phyloP scores from a whole-genome alignment of 2,113 vertebrate species.

The Corythaeola cristata region DNA sequence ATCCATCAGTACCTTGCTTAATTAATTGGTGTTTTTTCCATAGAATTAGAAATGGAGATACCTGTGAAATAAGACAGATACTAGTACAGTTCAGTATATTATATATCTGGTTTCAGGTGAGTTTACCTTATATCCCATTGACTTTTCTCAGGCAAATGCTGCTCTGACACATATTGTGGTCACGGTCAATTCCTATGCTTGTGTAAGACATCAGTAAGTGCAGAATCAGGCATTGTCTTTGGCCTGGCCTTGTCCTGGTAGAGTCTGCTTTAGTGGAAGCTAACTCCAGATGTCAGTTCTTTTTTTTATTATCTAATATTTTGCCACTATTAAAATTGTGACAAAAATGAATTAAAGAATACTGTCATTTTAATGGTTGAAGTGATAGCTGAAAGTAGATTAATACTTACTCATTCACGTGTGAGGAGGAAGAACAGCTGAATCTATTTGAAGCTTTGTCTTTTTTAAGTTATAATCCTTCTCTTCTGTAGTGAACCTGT shows the following conservation, averaged over 20 bases:
- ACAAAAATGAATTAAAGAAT: background rate
- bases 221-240: background rate
- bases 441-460: background rate
- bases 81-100: background rate
- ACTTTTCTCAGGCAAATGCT: background rate
- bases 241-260: background rate
- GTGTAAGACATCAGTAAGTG: background rate
- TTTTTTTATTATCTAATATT: background rate
- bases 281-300: background rate
- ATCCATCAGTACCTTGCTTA: background rate
- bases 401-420: background rate
- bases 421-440: background rate
- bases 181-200: background rate
- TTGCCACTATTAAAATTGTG: background rate
- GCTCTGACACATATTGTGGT: background rate
- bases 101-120: background rate
- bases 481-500: background rate
- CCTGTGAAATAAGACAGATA: background rate
- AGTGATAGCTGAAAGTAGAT: background rate
- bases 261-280: background rate
- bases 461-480: background rate
- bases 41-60: background rate
- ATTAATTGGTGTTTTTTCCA: background rate
- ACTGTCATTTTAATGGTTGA: background rate
- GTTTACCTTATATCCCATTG: background rate